Conservation (phyloP, 2,888 invertebrate species). For the Esperia sulphurella region DNA sequence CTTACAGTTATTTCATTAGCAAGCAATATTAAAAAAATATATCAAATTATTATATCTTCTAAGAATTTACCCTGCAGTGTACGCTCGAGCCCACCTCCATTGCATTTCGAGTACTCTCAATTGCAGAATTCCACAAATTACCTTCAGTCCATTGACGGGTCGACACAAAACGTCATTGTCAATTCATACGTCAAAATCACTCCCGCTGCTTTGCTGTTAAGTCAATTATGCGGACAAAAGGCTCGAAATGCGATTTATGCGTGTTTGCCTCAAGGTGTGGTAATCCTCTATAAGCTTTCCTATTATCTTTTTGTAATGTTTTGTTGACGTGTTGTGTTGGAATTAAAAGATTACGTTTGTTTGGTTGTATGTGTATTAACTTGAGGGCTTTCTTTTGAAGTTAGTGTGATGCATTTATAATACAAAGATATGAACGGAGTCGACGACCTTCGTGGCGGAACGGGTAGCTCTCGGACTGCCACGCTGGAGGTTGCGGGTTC, state of each 20-base stretch:
- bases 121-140: conserved; percentile 29
- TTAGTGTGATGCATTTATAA: too few relatives aligned
- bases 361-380: neutral
- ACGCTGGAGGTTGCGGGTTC: too few relatives aligned
- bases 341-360: conserved; percentile 1
- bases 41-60: neutral
- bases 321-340: conserved; percentile 6
- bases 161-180: conserved; percentile 26
- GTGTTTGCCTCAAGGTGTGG: conserved; percentile 46
- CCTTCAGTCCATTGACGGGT: conserved; percentile 23
- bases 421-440: too few relatives aligned
- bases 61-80: conserved; percentile 1
- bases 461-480: too few relatives aligned
- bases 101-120: conserved; percentile 4
- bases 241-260: conserved; percentile 36
- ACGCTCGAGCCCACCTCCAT: conserved; percentile 8
- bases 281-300: conserved; percentile 39
- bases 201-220: conserved; percentile 46
- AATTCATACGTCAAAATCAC: conserved; percentile 33
- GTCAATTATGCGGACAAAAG: conserved; percentile 54
- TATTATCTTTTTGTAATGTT: conserved; percentile 21
- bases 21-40: neutral
- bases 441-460: too few relatives aligned
- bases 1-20: neutral
- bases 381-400: too few relatives aligned